These are phyloP conservation scores for Didymodactylos carnosus DNA, from an alignment of 2,888 invertebrate genomes.

Conservation along the genomic window DNA sequence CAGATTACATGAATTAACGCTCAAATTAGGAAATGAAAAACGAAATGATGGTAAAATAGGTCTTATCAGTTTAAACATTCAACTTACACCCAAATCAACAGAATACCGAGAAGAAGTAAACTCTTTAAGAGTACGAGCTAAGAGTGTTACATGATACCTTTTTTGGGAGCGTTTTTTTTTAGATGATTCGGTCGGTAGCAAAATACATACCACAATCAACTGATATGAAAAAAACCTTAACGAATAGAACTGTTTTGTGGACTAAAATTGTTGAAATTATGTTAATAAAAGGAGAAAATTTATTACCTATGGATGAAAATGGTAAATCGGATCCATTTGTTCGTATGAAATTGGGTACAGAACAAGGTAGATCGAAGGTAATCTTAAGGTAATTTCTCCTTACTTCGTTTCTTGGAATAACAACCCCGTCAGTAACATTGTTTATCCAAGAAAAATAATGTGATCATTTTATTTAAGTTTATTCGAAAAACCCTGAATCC, in stretches of 20 bases:
- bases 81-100: neutral
- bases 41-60: neutral
- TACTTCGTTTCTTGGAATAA: too few species aligned
- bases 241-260: too few species aligned
- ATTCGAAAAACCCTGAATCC: slow-evolving; percentile 61
- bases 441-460: neutral
- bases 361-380: neutral
- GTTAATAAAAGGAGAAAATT: slow-evolving; percentile 73
- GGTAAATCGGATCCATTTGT: neutral
- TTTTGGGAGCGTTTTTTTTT: too few species aligned
- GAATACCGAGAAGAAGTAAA: neutral
- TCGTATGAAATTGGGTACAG: neutral
- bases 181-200: too few species aligned
- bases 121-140: too few species aligned
- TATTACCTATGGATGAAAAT: slow-evolving; percentile 62
- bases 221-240: too few species aligned
- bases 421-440: too few species aligned
- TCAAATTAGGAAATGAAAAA: neutral
- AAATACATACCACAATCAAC: too few species aligned
- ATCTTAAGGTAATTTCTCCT: too few species aligned
- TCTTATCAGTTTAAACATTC: neutral
- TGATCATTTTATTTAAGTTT: slow-evolving; percentile 21
- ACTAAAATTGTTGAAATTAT: too few species aligned
- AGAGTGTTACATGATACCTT: too few species aligned
- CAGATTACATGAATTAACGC: too few species aligned